These are phyloP conservation scores for Cervus canadensis DNA, from an alignment of 2,113 vertebrate species.

Conservation along the genomic window DNA sequence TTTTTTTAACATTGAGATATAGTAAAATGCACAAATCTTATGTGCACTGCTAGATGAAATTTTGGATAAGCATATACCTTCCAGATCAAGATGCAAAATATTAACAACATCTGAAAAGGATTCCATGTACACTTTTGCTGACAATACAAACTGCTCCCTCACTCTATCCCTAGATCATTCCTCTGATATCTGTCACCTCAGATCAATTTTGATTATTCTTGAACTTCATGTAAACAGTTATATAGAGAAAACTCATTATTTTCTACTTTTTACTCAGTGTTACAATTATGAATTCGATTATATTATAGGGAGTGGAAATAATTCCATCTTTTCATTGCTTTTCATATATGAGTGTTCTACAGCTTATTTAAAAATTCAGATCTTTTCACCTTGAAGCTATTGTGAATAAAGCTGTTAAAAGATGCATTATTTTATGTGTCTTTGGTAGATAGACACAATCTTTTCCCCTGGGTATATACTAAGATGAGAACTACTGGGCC, in stretches of 20 bases:
- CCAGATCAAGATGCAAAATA: not conserved
- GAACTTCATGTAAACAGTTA: not conserved
- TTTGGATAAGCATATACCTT: not conserved
- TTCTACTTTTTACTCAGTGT: not conserved
- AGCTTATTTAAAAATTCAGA: not conserved
- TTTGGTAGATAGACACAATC: not conserved
- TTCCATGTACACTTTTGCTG: not conserved
- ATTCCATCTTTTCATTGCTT: not conserved
- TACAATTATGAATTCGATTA: not conserved
- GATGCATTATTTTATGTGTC: not conserved
- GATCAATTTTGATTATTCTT: not conserved
- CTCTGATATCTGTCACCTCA: not conserved
- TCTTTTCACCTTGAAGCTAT: not conserved
- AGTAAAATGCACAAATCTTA: not conserved
- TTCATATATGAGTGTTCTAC: not conserved
- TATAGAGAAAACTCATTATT: not conserved
- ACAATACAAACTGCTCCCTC: not conserved
- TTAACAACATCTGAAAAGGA: not conserved
- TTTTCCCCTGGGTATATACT: not conserved
- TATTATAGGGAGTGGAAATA: not conserved
- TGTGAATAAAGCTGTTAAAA: not conserved
- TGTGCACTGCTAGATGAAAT: not conserved
- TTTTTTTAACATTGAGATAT: not conserved
- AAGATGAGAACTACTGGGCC: not conserved
- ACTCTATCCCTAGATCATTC: not conserved